phyloP scores from a whole-genome alignment of 2,113 vertebrate species.

The Spea bombifrons region DNA sequence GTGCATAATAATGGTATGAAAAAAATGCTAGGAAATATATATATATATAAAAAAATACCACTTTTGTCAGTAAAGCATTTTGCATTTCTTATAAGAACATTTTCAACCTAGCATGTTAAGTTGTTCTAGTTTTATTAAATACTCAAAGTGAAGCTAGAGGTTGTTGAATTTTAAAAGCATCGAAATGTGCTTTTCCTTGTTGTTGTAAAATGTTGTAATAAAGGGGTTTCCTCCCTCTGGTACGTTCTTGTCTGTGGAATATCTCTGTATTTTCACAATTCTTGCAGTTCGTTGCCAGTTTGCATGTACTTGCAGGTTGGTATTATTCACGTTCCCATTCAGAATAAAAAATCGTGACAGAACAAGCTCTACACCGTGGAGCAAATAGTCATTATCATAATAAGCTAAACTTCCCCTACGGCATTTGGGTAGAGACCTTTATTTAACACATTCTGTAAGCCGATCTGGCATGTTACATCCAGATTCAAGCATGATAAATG shows the following conservation, averaged over 20 bases:
- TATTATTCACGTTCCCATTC: slow-evolving; percentile 34
- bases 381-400: slow-evolving; percentile 45
- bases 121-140: too few relatives aligned
- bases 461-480: slow-evolving; percentile 20
- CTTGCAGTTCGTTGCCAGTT: slow-evolving; percentile 8
- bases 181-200: too few relatives aligned
- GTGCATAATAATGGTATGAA: too few relatives aligned
- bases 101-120: too few relatives aligned
- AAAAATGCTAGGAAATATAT: too few relatives aligned
- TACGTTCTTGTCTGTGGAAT: slow-evolving; percentile 16
- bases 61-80: too few relatives aligned
- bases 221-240: slow-evolving; percentile 10
- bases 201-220: not conserved
- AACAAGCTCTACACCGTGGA: slow-evolving; percentile 32
- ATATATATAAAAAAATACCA: too few relatives aligned
- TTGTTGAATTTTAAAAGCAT: too few relatives aligned
- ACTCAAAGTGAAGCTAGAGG: too few relatives aligned
- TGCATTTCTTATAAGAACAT: too few relatives aligned
- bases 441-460: slow-evolving; percentile 30
- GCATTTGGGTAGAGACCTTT: slow-evolving; percentile 34
- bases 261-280: slow-evolving; percentile 5
- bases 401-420: slow-evolving; percentile 34
- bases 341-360: slow-evolving; percentile 30
- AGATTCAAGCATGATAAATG: too few relatives aligned
- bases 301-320: slow-evolving; percentile 29